Evolutionary conservation across 2,113 vertebrate genomes (phyloP), one percentile per base, ranked within the genome.

Genomic region (Callocephalon fimbriatum): DNA sequence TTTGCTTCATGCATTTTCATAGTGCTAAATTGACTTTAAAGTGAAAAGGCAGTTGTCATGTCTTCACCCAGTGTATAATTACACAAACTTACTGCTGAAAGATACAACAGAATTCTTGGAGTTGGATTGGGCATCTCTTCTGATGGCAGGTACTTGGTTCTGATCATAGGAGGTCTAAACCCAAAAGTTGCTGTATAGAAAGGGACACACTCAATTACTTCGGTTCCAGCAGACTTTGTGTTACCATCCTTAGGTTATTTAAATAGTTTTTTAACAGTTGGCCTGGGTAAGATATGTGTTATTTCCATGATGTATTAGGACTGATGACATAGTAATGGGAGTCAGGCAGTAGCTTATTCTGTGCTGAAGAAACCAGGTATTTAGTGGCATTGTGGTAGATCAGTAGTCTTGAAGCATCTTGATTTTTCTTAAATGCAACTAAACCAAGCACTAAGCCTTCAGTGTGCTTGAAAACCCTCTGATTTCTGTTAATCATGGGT

Each of bases 1-100:
- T 89, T 83, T 45, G 35, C 67, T 86, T 89, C 75, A 29, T 71
- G 86, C 31, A 91, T 95, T 96, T 91, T 95, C 59, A 15, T 18
- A 26, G 78, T 5, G 63, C 54, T 92, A 66, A 90, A 61, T 14
- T 31, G 80, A 20, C 67, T 93, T 88, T 32, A 50, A 92, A 87
- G 70, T 13, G 80, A 27, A 80, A 42, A 92, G 80, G 66, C 42
- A 86, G 72, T 79, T 81, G 84, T 72, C 50, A 6, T 12, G 42
- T 76, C 86, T 74, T 80, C 68, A 56, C 32, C 50, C 66, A 70
- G 50, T 3, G 10, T 68, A 11, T 35, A 70, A 67, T 89, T 76
- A 63, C 40, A 22, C 86, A 59, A 56, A 82, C 51, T 54, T 67
- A 17, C 54, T 84, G 85, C 74, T 59, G 73, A 17, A 65, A 61